Conservation (phyloP, 2,797 vertebrate genomes). For the Xiphorhynchus erythropygius region DNA sequence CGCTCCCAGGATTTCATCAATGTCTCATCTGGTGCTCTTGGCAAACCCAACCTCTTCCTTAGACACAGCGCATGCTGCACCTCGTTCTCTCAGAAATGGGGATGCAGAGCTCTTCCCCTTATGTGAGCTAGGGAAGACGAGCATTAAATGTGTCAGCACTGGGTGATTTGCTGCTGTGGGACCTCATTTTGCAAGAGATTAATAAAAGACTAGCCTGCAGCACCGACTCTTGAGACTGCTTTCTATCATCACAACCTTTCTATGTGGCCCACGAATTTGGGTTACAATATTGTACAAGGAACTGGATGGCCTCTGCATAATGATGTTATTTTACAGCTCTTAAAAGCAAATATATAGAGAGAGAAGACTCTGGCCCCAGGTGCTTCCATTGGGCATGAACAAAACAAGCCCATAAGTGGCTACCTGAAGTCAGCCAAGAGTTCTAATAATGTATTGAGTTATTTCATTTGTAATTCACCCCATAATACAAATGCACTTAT, state of each 20-base stretch:
- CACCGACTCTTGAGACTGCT: slow-evolving; percentile 31
- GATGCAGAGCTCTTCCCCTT: slow-evolving; percentile 44
- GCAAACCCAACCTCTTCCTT: slow-evolving; percentile 60
- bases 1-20: slow-evolving; percentile 55
- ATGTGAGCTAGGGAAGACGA: slow-evolving; percentile 36
- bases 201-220: slow-evolving; percentile 67
- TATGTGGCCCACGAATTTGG: not conserved
- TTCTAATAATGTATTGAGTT: not conserved
- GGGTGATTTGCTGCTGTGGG: slow-evolving; percentile 52
- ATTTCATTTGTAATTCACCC: not conserved
- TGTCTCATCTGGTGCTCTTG: slow-evolving; percentile 67
- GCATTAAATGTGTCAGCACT: slow-evolving; percentile 39
- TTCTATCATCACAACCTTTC: not conserved
- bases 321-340: not conserved
- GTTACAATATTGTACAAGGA: slow-evolving; percentile 10
- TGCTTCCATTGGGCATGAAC: not conserved
- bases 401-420: not conserved
- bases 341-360: not conserved
- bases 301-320: slow-evolving; percentile 8
- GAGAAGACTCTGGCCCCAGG: not conserved
- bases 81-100: slow-evolving; percentile 44
- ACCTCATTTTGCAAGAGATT: slow-evolving; percentile 43
- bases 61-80: slow-evolving; percentile 28
- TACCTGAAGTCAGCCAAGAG: not conserved
- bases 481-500: not conserved